Evolutionary conservation across 1,140 invertebrate species (phyloP), one percentile per base, ranked within the genome.

Genomic region (Drosophila miranda): DNA sequence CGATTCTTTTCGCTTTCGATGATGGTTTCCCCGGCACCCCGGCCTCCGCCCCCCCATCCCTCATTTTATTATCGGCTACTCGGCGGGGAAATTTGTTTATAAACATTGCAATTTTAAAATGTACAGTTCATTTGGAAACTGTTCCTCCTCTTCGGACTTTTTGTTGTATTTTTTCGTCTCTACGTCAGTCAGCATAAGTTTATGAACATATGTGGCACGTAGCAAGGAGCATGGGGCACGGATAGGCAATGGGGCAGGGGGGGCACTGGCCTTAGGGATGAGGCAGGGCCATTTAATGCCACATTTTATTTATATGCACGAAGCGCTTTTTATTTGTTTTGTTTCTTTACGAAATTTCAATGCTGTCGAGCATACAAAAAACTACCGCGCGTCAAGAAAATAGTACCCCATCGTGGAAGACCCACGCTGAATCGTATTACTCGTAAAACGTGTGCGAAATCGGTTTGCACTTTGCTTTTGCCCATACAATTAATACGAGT

Each of bases 41-140:
- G 0, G 2, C 8, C 7, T 2, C 30, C 8, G 2, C 8, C 8
- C 8, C 3, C 8, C 30, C 30, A 16, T 16, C 16, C 16, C 16
- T 16, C 56, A 50, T 86, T 84, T 86, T 80, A 86, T 86, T 86
- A 84, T 86, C 79, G 81, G 63, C 75, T 49, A 44, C 67, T 76
- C 69, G 75, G 51, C 57, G 56, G 61, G 56, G 60, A 64, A 88
- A 81, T 87, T 87, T 87, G 82, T 87, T 87, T 87, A 88, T 88
- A 87, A 87, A 87, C 82, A 87, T 87, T 87, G 82, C 82, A 87
- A 87, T 87, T 87, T 88, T 87, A 50, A 86, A 87, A 81, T 86
- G 78, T 86, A 86, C 81, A 79, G 80, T 78, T 82, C 62, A 61
- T 83, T 83, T 83, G 60, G 64, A 56, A 70, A 56, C 43, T 46